Percentiles rank a stretch among this genome's conserved stretches.
Conservation (phyloP, 2,113 vertebrate species). For the Propithecus coquereli region DNA sequence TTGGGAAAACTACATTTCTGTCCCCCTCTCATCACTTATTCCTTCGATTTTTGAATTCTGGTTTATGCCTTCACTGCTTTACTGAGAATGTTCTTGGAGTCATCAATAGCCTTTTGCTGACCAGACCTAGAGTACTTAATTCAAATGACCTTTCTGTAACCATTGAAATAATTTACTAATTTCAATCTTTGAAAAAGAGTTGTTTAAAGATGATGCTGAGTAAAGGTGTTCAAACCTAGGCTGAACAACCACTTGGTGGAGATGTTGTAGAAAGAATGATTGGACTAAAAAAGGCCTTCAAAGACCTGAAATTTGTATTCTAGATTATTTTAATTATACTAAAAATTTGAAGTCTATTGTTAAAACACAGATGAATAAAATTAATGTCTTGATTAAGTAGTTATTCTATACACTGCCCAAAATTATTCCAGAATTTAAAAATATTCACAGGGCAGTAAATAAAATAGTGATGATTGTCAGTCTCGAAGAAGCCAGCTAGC, state of each 20-base stretch:
- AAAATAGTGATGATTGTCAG: not conserved
- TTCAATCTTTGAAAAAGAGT: conserved; percentile 1
- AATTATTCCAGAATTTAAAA: conserved; percentile 50
- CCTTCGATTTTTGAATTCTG: not conserved
- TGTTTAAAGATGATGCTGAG: conserved; percentile 26
- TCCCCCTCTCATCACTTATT: not conserved
- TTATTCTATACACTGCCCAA: not conserved
- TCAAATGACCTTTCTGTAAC: not conserved
- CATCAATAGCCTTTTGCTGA: not conserved
- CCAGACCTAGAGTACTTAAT: not conserved
- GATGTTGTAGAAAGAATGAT: conserved; percentile 67
- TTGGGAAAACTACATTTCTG: not conserved
- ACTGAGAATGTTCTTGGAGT: not conserved
- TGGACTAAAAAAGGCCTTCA: not conserved
- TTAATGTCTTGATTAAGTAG: conserved; percentile 26
- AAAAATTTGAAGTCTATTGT: conserved; percentile 8
- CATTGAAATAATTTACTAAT: not conserved
- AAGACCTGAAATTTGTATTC: not conserved
- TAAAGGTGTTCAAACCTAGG: conserved; percentile 14
- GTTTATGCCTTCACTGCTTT: conserved; percentile 5
- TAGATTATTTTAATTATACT: not conserved
- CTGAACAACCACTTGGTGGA: conserved; percentile 68
- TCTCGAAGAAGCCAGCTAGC: not conserved
- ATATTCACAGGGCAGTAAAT: not conserved
- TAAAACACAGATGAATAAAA: conserved; percentile 33